These are phyloP conservation scores for Microchrysa polita DNA, from an alignment of 2,888 invertebrate species.

Conservation along the genomic window DNA sequence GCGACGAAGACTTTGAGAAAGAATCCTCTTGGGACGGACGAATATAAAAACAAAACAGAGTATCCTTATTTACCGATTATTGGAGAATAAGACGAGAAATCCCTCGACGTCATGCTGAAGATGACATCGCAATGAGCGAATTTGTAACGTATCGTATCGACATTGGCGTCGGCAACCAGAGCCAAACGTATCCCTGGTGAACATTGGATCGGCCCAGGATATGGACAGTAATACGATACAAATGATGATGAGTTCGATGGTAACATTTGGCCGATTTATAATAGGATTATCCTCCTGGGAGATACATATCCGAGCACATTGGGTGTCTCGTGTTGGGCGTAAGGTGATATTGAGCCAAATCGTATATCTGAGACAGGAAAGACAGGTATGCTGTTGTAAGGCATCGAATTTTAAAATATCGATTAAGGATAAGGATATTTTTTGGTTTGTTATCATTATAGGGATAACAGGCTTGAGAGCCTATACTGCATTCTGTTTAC, in stretches of 20 bases:
- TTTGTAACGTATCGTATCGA: slow-evolving; percentile 6
- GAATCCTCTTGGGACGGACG: background rate
- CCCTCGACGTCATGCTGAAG: slow-evolving; percentile 22
- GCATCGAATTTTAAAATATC: too few species aligned
- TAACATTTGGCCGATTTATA: slow-evolving; percentile 42
- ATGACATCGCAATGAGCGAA: slow-evolving; percentile 41
- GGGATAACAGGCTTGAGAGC: too few species aligned
- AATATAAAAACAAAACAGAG: slow-evolving; percentile 35
- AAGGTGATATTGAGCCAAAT: background rate
- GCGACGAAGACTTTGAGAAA: too few species aligned
- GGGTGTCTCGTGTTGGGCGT: slow-evolving; percentile 1
- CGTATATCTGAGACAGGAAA: too few species aligned
- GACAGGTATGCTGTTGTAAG: too few species aligned
- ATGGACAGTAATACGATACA: slow-evolving; percentile 38
- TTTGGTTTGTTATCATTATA: too few species aligned
- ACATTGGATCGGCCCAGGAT: background rate
- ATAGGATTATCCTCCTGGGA: slow-evolving; percentile 39
- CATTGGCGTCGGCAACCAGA: too few species aligned
- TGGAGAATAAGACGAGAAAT: slow-evolving; percentile 36
- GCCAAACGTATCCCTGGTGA: background rate
- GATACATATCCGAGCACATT: slow-evolving; percentile 21
- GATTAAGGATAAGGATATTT: too few species aligned
- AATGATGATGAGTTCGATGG: slow-evolving; percentile 40
- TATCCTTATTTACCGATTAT: slow-evolving; percentile 43
- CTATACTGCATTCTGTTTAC: too few species aligned